phyloP scores from a whole-genome alignment of 2,888 invertebrate species.

The Eucera pruinosa region DNA sequence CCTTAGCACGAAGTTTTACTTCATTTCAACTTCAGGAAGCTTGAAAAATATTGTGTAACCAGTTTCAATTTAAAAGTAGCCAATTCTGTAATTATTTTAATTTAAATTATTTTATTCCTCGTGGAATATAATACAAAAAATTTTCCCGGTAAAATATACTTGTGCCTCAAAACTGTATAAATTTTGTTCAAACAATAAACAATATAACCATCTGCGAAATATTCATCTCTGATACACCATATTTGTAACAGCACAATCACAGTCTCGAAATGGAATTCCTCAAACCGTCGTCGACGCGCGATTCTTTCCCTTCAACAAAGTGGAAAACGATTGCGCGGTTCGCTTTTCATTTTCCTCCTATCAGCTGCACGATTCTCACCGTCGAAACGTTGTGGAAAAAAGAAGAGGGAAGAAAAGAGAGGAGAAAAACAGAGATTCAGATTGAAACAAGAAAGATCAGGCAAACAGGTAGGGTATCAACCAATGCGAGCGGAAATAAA shows the following conservation, averaged over 20 bases:
- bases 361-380: slow-evolving; percentile 61
- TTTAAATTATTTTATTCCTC: background rate
- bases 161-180: background rate
- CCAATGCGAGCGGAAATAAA: slow-evolving; percentile 55
- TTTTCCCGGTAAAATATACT: background rate
- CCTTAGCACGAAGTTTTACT: slow-evolving; percentile 10
- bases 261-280: slow-evolving; percentile 33
- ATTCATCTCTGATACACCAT: background rate
- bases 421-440: slow-evolving; percentile 12
- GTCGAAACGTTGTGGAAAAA: slow-evolving; percentile 27
- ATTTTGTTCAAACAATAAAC: background rate
- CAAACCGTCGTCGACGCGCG: slow-evolving; percentile 19
- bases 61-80: background rate
- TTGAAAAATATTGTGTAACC: background rate
- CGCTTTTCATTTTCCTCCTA: slow-evolving; percentile 56
- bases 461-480: background rate
- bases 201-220: slow-evolving; percentile 9
- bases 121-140: background rate
- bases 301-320: slow-evolving; percentile 42
- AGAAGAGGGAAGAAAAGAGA: background rate
- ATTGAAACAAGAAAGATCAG: background rate
- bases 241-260: slow-evolving; percentile 20
- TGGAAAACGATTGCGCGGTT: slow-evolving; percentile 43
- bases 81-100: too few species aligned
- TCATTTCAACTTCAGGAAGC: slow-evolving; percentile 11